phyloP scores from a whole-genome alignment of 2,113 vertebrate genomes.

The Nycticebus coucang region DNA sequence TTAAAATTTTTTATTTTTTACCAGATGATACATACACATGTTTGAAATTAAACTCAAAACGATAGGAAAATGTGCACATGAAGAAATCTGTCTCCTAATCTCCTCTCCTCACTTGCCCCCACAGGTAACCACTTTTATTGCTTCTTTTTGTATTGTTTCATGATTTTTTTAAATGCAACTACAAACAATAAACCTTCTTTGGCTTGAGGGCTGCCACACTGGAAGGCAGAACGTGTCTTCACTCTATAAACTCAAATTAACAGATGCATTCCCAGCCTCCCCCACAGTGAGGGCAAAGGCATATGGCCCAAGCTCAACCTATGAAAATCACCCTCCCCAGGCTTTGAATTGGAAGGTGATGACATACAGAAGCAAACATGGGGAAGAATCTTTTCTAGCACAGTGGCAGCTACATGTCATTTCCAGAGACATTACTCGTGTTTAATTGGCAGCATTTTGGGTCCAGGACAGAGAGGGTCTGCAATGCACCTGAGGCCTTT shows the following conservation, averaged over 20 bases:
- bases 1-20: not conserved
- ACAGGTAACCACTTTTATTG: not conserved
- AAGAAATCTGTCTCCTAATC: not conserved
- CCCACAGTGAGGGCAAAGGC: fast-evolving
- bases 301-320: not conserved
- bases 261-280: not conserved
- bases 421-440: not conserved
- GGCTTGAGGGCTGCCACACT: not conserved
- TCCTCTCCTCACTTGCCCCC: not conserved
- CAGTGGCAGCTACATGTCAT: not conserved
- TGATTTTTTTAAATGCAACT: not conserved
- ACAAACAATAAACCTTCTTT: not conserved
- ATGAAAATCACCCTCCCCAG: not conserved
- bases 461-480: not conserved
- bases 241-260: not conserved
- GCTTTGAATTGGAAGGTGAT: not conserved
- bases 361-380: not conserved
- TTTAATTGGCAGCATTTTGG: not conserved
- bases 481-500: not conserved
- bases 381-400: not conserved
- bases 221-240: not conserved
- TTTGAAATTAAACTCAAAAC: conserved; percentile 10
- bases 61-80: not conserved
- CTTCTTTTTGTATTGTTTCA: not conserved
- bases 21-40: not conserved